phyloP scores from a whole-genome alignment of 1,140 invertebrate species.

The Coelopa frigida region DNA sequence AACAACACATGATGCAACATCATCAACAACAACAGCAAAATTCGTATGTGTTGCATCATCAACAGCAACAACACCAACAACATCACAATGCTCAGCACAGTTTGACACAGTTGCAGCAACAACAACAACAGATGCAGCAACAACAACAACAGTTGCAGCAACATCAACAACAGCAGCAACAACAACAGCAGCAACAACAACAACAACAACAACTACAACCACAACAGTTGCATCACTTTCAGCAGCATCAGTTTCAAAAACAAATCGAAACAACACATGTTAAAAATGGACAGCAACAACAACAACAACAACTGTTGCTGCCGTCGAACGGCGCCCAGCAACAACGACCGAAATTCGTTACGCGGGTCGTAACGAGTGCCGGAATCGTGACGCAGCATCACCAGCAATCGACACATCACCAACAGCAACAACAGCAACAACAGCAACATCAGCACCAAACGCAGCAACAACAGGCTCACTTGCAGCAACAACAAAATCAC shows the following conservation, averaged over 20 bases:
- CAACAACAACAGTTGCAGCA: conserved; percentile 11
- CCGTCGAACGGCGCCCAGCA: conserved; percentile 23
- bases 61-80: conserved; percentile 8
- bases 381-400: conserved; percentile 14
- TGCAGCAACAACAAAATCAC: too few species aligned
- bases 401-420: conserved; percentile 15
- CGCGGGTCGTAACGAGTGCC: conserved; percentile 37
- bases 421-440: conserved; percentile 14
- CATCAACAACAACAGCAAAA: conserved; percentile 10
- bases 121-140: conserved; percentile 2
- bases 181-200: conserved; percentile 11
- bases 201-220: conserved; percentile 7
- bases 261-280: conserved; percentile 6
- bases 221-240: conserved; percentile 18
- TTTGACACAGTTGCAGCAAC: background rate
- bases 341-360: conserved; percentile 32
- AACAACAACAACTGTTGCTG: conserved; percentile 18
- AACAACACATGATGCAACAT: conserved; percentile 9
- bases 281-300: conserved; percentile 10
- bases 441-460: conserved; percentile 21
- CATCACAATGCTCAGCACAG: background rate
- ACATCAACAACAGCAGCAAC: conserved; percentile 9
- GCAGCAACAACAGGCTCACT: conserved; percentile 17
- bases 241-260: conserved; percentile 29
- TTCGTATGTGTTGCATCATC: conserved; percentile 7